Conservation (phyloP, 2,888 invertebrate species). For the Idaea aversata region DNA sequence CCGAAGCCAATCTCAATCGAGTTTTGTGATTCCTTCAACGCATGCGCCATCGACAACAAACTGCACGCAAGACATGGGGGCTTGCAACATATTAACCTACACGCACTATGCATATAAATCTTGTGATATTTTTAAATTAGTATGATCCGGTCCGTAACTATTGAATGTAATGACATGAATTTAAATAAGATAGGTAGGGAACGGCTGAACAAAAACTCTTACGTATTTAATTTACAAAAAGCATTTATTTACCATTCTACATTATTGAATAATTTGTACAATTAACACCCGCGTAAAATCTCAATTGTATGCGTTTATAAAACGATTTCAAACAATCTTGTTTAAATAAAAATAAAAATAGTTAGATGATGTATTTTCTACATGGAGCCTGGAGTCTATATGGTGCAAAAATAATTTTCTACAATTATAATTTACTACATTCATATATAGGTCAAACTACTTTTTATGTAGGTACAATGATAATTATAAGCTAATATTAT, state of each 20-base stretch:
- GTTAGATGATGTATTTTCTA: no score
- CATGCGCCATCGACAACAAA: conserved; percentile 22
- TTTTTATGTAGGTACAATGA: no score
- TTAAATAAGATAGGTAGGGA: background rate
- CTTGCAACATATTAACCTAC: background rate
- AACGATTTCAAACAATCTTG: background rate
- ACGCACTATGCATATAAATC: background rate
- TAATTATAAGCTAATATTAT: no score
- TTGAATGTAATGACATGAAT: no score
- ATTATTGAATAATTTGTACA: background rate
- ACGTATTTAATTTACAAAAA: background rate
- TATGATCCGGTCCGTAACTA: background rate
- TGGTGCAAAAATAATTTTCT: no score
- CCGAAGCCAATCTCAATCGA: conserved; percentile 29
- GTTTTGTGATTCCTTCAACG: conserved; percentile 18
- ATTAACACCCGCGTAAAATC: background rate
- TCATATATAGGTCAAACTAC: no score
- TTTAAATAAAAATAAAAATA: no score
- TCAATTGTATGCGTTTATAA: background rate
- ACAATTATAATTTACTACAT: no score
- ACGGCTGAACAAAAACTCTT: background rate
- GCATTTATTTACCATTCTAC: background rate
- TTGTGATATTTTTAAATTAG: background rate
- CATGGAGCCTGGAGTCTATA: no score
- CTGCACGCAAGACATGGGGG: background rate